Percentiles rank a stretch among this genome's conserved stretches.
phyloP scores from a whole-genome alignment of 2,888 invertebrate genomes.

The Chirona hameri region DNA sequence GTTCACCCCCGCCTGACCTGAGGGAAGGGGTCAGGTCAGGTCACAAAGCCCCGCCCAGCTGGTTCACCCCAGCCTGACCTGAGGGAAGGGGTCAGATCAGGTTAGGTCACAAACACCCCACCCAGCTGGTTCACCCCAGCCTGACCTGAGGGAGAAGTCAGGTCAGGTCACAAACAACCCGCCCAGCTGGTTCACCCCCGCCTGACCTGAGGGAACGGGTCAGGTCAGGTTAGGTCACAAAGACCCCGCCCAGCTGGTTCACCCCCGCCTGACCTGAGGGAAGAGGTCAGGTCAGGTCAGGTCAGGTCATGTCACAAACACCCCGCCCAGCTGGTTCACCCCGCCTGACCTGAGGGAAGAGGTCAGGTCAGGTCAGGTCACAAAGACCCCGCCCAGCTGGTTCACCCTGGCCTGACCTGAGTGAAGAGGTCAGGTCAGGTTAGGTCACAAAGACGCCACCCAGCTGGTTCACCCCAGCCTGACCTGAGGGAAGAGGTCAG shows the following conservation, averaged over 20 bases:
- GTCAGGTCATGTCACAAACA: background rate
- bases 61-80: constrained; percentile 38
- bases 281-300: too few species aligned
- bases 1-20: constrained; percentile 39
- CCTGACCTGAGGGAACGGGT: constrained; percentile 32
- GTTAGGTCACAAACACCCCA: background rate
- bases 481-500: constrained; percentile 30
- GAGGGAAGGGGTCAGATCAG: background rate
- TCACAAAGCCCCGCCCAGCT: background rate
- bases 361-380: too few species aligned
- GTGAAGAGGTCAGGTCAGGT: background rate
- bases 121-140: constrained; percentile 90
- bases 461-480: constrained; percentile 36
- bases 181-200: constrained; percentile 35
- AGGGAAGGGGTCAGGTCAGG: background rate
- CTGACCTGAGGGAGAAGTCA: constrained; percentile 64
- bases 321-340: constrained; percentile 31
- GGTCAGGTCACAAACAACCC: too few species aligned
- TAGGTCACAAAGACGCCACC: too few species aligned
- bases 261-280: constrained; percentile 37
- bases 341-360: constrained; percentile 36
- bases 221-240: background rate
- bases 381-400: background rate
- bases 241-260: constrained; percentile 24
- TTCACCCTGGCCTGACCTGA: constrained; percentile 38